Evolutionary conservation across 2,797 vertebrate species (phyloP), one percentile per base, ranked within the genome.

Genomic region (Sebastes iracundus): DNA sequence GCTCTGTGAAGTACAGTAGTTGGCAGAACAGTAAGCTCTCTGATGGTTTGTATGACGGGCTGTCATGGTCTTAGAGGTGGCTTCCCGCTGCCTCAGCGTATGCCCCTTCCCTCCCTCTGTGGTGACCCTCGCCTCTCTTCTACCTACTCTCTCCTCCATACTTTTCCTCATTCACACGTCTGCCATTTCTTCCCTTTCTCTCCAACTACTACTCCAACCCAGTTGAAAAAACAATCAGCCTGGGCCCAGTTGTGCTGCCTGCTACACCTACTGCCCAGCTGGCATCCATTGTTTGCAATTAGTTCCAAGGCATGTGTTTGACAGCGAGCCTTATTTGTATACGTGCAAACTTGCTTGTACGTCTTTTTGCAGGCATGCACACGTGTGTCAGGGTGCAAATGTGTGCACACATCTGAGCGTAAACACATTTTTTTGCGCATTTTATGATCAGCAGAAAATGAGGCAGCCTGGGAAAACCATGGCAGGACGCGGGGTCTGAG

Each of bases 251-350:
- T 88, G 78, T 85, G 79, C 80, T 87, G 87, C 83, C 75, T 86
- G 87, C 84, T 90, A 76, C 88, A 92, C 87, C 91, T 92, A 90
- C 89, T 88, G 85, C 90, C 89, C 94, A 95, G 92, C 92, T 94
- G 90, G 94, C 88, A 92, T 91, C 90, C 91, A 94, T 94, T 95
- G 93, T 93, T 90, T 71, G 88, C 91, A 93, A 94, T 94, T 94
- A 94, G 90, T 86, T 92, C 72, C 66, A 66, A 90, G 75, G 82
- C 88, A 87, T 92, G 92, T 89, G 92, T 90, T 87, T 91, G 91
- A 90, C 86, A 84, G 84, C 78, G 74, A 83, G 84, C 53, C 9
- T 53, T 79, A 80, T 62, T 80, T 86, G 88, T 82, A 87, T 86
- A 81, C 65, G 76, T 85, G 85, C 86, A 84, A 82, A 87, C 72